Evolutionary conservation across 2,797 vertebrate species (phyloP).

Genomic region (Selene dorsalis): DNA sequence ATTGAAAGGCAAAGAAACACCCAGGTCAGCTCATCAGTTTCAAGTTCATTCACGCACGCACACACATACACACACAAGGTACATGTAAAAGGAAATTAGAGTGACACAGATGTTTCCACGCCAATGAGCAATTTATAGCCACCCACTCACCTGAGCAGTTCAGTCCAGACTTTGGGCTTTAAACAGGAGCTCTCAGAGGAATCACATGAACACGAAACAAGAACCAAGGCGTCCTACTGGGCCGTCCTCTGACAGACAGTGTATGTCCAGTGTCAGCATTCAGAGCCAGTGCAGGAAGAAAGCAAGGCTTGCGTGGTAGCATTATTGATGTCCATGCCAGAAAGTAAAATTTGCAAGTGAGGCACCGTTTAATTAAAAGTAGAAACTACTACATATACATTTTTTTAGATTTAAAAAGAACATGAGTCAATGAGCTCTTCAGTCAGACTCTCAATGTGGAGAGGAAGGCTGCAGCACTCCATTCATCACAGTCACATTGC

Average conservation of each 20-base stretch:
- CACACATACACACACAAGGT: background rate
- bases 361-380: background rate
- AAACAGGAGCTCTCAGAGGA: background rate
- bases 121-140: background rate
- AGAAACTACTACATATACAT: background rate
- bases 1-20: conserved; percentile 4
- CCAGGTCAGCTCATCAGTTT: background rate
- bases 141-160: background rate
- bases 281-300: background rate
- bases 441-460: no score
- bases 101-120: background rate
- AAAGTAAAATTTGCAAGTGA: background rate
- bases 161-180: background rate
- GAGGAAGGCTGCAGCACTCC: no score
- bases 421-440: no score
- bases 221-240: background rate
- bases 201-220: background rate
- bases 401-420: background rate
- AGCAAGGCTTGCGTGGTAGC: background rate
- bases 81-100: background rate
- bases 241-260: background rate
- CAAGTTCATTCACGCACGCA: background rate
- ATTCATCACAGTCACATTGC: no score
- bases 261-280: background rate
- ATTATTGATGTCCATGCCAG: conserved; percentile 4